Conservation (phyloP, 2,113 vertebrate species). For the Siniperca chuatsi region DNA sequence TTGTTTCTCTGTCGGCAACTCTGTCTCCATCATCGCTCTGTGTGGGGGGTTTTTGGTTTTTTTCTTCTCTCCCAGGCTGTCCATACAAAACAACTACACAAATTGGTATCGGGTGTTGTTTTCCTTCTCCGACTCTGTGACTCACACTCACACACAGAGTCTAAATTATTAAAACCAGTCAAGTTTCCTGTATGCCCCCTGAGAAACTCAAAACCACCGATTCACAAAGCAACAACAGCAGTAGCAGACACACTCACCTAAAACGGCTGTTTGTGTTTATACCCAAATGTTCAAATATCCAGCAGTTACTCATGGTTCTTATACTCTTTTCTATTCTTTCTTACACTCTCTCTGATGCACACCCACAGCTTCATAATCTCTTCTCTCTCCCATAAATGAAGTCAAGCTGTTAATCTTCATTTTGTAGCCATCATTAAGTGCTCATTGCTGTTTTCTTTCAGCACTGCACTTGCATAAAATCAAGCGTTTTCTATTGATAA, state of each 20-base stretch:
- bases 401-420: background rate
- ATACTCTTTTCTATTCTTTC: too few species aligned
- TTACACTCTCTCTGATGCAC: background rate
- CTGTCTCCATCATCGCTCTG: background rate
- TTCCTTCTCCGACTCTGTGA: background rate
- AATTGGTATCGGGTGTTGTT: conserved; percentile 13
- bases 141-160: conserved; percentile 10
- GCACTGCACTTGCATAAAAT: background rate
- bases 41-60: background rate
- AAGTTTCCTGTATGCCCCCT: background rate
- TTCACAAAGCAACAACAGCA: conserved; percentile 27
- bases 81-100: conserved; percentile 1
- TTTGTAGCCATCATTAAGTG: background rate
- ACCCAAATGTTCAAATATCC: background rate
- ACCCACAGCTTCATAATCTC: background rate
- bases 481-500: background rate
- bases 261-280: conserved; percentile 13
- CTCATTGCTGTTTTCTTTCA: background rate
- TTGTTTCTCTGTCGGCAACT: background rate
- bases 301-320: background rate
- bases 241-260: background rate
- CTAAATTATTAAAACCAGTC: conserved; percentile 56
- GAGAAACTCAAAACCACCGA: conserved; percentile 37
- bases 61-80: conserved; percentile 2
- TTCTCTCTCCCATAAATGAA: background rate